phyloP scores from a whole-genome alignment of 1,140 invertebrate species.

The Scylla paramamosain region DNA sequence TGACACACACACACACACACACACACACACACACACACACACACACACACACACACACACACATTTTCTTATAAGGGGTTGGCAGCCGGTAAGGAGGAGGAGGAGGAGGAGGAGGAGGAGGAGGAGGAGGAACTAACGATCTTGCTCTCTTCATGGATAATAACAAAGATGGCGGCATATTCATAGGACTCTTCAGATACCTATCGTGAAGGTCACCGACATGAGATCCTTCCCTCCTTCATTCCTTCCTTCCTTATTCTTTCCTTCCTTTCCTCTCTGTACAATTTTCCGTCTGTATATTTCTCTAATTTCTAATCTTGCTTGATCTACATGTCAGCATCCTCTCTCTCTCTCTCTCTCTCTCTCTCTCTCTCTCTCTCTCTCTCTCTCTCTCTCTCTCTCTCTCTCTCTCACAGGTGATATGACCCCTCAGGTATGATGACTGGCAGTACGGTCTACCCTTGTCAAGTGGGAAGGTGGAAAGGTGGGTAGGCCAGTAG shows the following conservation, averaged over 20 bases:
- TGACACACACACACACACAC: no score
- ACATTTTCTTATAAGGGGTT: no score
- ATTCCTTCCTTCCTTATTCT: neutral
- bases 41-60: no score
- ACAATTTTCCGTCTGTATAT: neutral
- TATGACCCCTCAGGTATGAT: neutral
- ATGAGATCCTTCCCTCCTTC: no score
- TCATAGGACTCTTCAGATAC: no score
- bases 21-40: no score
- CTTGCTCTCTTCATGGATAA: no score
- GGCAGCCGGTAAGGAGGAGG: no score
- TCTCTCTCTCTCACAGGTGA: neutral
- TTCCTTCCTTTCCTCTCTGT: neutral
- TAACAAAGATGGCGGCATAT: no score
- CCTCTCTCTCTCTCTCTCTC: neutral
- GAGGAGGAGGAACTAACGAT: no score
- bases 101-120: no score
- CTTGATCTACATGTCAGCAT: neutral
- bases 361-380: conserved; percentile 11
- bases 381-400: conserved; percentile 18
- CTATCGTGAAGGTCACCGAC: no score
- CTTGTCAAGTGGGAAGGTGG: neutral
- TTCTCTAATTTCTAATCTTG: neutral
- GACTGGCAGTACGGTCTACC: neutral
- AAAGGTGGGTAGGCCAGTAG: neutral